phyloP scores from a whole-genome alignment of 2,113 vertebrate genomes.

The Gila orcuttii region DNA sequence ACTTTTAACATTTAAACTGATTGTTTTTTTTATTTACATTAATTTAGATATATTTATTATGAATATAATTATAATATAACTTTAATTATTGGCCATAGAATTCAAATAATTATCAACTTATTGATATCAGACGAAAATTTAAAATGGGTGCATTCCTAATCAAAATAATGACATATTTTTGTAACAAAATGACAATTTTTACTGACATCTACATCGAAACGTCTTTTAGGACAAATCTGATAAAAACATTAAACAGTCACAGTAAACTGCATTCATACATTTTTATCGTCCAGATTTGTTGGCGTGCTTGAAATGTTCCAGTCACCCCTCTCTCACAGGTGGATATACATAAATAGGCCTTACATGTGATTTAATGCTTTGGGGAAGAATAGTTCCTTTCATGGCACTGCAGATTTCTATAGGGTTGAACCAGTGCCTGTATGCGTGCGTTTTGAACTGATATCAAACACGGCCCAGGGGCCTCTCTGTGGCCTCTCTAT shows the following conservation, averaged over 20 bases:
- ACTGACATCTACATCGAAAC: background rate
- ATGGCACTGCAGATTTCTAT: slow-evolving; percentile 13
- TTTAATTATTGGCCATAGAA: background rate
- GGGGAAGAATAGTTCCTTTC: slow-evolving; percentile 21
- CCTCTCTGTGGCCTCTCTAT: slow-evolving; percentile 68
- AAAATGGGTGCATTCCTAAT: background rate
- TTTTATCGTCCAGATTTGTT: background rate
- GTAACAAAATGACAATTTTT: background rate
- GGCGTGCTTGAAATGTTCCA: background rate
- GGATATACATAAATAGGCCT: background rate
- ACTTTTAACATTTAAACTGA: background rate
- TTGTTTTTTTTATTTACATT: background rate
- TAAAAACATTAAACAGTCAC: background rate
- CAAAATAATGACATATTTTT: background rate
- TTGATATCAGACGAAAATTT: background rate
- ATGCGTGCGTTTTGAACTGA: slow-evolving; percentile 36
- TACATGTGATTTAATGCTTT: background rate
- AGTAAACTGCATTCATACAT: background rate
- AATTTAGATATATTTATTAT: background rate
- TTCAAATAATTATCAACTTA: background rate
- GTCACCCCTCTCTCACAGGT: background rate
- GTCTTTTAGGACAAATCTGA: background rate
- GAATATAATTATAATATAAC: background rate
- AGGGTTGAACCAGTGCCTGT: slow-evolving; percentile 33
- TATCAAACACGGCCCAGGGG: slow-evolving; percentile 38